Conservation (phyloP, 2,888 invertebrate genomes). For the Schrankia costaestrigalis region DNA sequence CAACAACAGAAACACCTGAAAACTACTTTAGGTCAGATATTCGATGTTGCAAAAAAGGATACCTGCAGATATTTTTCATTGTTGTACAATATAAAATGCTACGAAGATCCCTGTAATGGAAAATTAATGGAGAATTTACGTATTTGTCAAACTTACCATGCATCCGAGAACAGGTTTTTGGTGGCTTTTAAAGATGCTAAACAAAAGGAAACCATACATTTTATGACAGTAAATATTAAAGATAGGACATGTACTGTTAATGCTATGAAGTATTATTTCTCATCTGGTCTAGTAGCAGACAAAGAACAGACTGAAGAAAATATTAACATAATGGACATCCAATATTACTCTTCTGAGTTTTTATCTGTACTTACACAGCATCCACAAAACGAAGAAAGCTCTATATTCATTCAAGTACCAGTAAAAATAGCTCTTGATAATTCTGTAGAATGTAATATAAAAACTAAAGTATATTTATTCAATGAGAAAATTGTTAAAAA, state of each 20-base stretch:
- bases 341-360: slow-evolving; percentile 87
- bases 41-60: slow-evolving; percentile 83
- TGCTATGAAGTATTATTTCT: slow-evolving; percentile 78
- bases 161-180: slow-evolving; percentile 70
- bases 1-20: slow-evolving; percentile 89
- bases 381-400: slow-evolving; percentile 58
- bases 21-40: slow-evolving; percentile 83
- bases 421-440: slow-evolving; percentile 70
- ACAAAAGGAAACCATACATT: slow-evolving; percentile 68
- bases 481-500: slow-evolving; percentile 68
- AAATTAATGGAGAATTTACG: slow-evolving; percentile 50
- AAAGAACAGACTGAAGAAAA: slow-evolving; percentile 46
- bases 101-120: slow-evolving; percentile 47
- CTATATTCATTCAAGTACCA: slow-evolving; percentile 75
- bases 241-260: slow-evolving; percentile 62
- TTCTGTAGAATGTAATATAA: slow-evolving; percentile 59
- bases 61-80: slow-evolving; percentile 83
- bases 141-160: slow-evolving; percentile 75
- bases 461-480: slow-evolving; percentile 62
- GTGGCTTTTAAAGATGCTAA: slow-evolving; percentile 72
- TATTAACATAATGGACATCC: slow-evolving; percentile 83
- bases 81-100: slow-evolving; percentile 76
- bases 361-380: slow-evolving; percentile 86
- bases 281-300: slow-evolving; percentile 61
- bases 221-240: slow-evolving; percentile 72